Evolutionary conservation across 2,797 vertebrate species (phyloP).

Genomic region (Thunnus albacares): DNA sequence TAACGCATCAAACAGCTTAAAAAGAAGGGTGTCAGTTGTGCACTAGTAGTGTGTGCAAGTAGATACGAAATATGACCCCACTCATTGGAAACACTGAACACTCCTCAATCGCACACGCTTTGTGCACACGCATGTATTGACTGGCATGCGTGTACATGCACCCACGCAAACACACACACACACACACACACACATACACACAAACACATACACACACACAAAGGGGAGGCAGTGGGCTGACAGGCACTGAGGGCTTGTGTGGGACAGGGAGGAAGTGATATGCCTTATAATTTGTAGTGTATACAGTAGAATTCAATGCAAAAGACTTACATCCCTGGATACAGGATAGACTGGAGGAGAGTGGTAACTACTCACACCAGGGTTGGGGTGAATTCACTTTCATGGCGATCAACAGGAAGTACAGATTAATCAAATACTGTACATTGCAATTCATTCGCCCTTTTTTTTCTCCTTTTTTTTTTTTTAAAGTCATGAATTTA

Average conservation of each 20-base stretch:
- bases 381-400: conserved; percentile 77
- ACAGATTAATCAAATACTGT: conserved; percentile 50
- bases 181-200: conserved; percentile 27
- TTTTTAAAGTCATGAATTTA: conserved; percentile 61
- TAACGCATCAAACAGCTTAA: conserved; percentile 97
- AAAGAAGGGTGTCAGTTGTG: conserved; percentile 98
- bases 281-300: conserved; percentile 86
- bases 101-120: conserved; percentile 76
- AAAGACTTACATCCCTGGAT: conserved; percentile 81
- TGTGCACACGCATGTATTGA: conserved; percentile 74
- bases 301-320: conserved; percentile 85
- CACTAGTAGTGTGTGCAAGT: conserved; percentile 96
- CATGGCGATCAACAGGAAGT: conserved; percentile 46
- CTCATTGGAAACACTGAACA: conserved; percentile 93
- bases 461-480: neutral
- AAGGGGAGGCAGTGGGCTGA: conserved; percentile 96
- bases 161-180: conserved; percentile 33
- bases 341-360: conserved; percentile 82
- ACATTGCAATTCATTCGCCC: conserved; percentile 47
- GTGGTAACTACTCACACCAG: conserved; percentile 77
- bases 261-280: conserved; percentile 82
- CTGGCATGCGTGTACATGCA: conserved; percentile 68
- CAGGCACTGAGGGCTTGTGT: conserved; percentile 88
- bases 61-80: conserved; percentile 93
- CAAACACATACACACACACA: conserved; percentile 58